phyloP scores from a whole-genome alignment of 2,113 vertebrate genomes.

The Phalacrocorax aristotelis region DNA sequence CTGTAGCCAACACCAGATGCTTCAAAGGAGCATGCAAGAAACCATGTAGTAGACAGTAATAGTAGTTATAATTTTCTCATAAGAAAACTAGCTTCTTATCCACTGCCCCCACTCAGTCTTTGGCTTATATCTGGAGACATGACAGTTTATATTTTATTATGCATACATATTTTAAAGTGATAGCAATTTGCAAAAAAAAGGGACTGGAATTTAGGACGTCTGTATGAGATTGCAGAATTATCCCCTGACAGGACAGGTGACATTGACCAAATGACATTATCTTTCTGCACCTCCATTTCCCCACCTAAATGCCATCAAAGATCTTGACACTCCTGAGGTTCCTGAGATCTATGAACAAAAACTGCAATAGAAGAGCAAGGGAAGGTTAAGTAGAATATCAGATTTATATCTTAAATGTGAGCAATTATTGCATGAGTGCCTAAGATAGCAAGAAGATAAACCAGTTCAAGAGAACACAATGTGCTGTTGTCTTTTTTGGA shows the following conservation, averaged over 20 bases:
- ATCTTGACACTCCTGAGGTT: background rate
- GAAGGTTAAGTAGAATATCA: background rate
- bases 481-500: slow-evolving; percentile 30
- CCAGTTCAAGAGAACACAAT: background rate
- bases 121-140: background rate
- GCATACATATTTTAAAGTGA: background rate
- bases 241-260: fast-evolving
- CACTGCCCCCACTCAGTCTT: background rate
- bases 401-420: background rate
- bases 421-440: background rate
- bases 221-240: background rate
- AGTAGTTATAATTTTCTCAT: background rate
- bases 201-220: background rate
- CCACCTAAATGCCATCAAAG: background rate
- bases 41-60: background rate
- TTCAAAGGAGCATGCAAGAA: background rate
- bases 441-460: background rate
- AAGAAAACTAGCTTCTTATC: background rate
- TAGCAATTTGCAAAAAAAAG: background rate
- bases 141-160: background rate
- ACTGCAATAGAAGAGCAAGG: background rate
- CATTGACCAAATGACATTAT: background rate
- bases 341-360: background rate
- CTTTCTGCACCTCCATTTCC: background rate
- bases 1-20: background rate